A percentile compares a stretch with the other conserved stretches of the same genome.
Conservation (phyloP, 2,113 vertebrate genomes). For the Numenius arquata region DNA sequence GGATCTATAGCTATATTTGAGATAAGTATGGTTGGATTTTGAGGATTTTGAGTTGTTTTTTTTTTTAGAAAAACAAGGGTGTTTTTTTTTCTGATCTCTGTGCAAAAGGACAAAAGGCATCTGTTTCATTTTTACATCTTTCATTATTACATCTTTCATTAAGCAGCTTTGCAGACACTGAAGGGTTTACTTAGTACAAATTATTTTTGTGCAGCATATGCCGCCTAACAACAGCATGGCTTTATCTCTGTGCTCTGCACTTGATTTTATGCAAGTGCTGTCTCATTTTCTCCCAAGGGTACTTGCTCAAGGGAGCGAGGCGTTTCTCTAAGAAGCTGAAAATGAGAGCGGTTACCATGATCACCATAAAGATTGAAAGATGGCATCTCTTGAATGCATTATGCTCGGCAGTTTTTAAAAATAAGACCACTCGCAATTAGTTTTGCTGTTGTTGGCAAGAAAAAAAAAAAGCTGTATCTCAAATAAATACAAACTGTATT, state of each 20-base stretch:
- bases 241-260: neutral
- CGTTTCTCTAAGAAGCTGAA: constrained; percentile 32
- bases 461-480: neutral
- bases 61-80: neutral
- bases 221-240: constrained; percentile 5
- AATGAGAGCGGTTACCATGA: constrained; percentile 49
- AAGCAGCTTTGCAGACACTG: constrained; percentile 4
- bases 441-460: neutral
- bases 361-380: neutral
- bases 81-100: neutral
- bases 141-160: neutral
- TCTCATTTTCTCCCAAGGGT: constrained; percentile 38
- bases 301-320: neutral
- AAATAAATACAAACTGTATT: neutral
- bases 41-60: no score
- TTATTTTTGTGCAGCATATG: constrained; percentile 13
- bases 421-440: neutral
- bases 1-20: neutral
- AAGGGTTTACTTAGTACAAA: neutral
- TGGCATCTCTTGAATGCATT: neutral
- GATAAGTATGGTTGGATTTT: neutral
- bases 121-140: neutral
- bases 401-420: constrained; percentile 10
- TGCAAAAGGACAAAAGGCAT: neutral
- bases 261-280: constrained; percentile 35